Conservation (phyloP, 2,113 vertebrate species). For the Maylandia zebra region DNA sequence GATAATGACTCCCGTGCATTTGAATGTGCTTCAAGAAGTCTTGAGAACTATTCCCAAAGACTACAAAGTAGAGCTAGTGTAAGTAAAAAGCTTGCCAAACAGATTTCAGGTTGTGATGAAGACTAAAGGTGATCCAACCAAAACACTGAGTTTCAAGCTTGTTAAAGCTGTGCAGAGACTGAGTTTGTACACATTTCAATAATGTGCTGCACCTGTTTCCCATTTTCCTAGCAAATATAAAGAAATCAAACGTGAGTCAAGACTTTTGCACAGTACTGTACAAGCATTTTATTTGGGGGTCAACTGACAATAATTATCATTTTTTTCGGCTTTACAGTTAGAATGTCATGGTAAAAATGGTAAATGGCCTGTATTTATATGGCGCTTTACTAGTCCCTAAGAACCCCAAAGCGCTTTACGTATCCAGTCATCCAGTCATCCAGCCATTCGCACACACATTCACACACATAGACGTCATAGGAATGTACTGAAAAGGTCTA, state of each 20-base stretch:
- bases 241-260: not conserved
- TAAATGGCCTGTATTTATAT: no score
- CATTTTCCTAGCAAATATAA: not conserved
- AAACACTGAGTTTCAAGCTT: not conserved
- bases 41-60: not conserved
- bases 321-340: not conserved
- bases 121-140: not conserved
- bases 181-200: not conserved
- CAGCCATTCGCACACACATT: no score
- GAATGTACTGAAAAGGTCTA: not conserved
- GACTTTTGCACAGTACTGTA: not conserved
- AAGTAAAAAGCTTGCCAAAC: not conserved
- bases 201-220: not conserved
- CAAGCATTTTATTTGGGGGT: not conserved
- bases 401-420: no score
- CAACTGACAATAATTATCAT: not conserved
- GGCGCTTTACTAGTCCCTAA: no score
- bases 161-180: accelerated
- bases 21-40: not conserved
- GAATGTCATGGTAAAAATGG: not conserved
- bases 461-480: not conserved
- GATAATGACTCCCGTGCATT: not conserved
- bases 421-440: no score
- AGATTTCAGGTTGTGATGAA: not conserved
- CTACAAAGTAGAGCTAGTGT: not conserved